A percentile compares a stretch with the other conserved stretches of the same genome.
Evolutionary conservation across 2,797 vertebrate species (phyloP).

Genomic region (Danio jaintianensis): DNA sequence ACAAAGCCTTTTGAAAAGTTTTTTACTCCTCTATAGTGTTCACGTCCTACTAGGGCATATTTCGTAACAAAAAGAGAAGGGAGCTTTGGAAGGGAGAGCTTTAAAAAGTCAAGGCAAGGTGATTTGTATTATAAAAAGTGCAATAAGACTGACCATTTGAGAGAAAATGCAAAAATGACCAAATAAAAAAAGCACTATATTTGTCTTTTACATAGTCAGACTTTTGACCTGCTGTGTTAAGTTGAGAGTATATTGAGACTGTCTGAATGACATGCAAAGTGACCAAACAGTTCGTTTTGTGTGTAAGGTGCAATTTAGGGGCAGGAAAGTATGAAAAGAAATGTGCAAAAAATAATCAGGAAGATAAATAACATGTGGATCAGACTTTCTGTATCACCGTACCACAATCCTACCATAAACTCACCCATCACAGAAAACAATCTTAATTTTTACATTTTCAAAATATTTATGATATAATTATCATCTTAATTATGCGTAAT

Average conservation of each 20-base stretch:
- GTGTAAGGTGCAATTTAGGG: background rate
- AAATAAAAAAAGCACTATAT: background rate
- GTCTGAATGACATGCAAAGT: background rate
- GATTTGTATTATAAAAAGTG: constrained; percentile 13
- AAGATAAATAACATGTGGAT: background rate
- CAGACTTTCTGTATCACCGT: too few species aligned
- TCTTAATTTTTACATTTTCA: too few species aligned
- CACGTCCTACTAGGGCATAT: constrained; percentile 39
- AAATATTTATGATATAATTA: too few species aligned
- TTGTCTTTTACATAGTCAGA: background rate
- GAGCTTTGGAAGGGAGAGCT: constrained; percentile 43
- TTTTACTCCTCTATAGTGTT: constrained; percentile 52
- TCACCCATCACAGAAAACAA: too few species aligned
- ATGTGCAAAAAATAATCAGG: background rate
- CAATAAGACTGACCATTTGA: constrained; percentile 21
- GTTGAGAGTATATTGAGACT: background rate
- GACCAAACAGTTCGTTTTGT: background rate
- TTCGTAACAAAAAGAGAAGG: constrained; percentile 43
- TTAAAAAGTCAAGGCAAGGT: constrained; percentile 27
- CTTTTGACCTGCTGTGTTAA: background rate
- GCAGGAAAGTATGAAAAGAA: fast-evolving
- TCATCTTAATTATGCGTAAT: too few species aligned
- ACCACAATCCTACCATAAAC: too few species aligned
- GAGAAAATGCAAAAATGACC: background rate
- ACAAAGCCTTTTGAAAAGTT: constrained; percentile 53